Conservation (phyloP, 2,888 invertebrate species). For the Amblyteles armatorius region DNA sequence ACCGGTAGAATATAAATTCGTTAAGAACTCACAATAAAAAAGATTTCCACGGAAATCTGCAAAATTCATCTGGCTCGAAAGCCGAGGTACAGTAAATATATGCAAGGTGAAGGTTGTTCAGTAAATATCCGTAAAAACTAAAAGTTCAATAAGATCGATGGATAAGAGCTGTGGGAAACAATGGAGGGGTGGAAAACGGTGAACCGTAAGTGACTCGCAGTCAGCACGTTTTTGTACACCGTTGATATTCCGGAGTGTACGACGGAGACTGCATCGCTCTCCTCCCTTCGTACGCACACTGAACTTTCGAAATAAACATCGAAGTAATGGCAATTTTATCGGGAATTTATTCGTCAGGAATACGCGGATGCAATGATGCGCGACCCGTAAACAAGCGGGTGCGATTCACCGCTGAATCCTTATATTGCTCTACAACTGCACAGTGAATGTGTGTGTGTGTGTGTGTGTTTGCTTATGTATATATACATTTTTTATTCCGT, state of each 20-base stretch:
- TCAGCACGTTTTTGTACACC: slow-evolving; percentile 71
- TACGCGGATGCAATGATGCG: slow-evolving; percentile 79
- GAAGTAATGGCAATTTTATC: slow-evolving; percentile 81
- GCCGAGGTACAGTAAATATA: neutral
- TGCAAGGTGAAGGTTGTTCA: neutral
- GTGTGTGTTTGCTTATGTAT: neutral
- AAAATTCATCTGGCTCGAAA: neutral
- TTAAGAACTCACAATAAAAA: neutral
- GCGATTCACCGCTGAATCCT: slow-evolving; percentile 62
- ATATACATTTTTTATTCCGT: slow-evolving; percentile 28
- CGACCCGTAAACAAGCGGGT: slow-evolving; percentile 80
- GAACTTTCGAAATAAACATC: slow-evolving; percentile 80
- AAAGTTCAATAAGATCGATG: slow-evolving; percentile 55
- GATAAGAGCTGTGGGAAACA: slow-evolving; percentile 64
- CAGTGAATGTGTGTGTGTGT: neutral
- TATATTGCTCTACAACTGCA: slow-evolving; percentile 18
- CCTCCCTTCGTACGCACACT: neutral
- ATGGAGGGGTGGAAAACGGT: slow-evolving; percentile 69
- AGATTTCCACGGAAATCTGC: neutral
- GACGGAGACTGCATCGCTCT: slow-evolving; percentile 44
- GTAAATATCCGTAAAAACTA: slow-evolving; percentile 39
- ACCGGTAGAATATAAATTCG: neutral
- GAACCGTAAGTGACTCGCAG: slow-evolving; percentile 64
- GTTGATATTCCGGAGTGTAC: slow-evolving; percentile 63
- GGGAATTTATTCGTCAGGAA: slow-evolving; percentile 78